Conservation (phyloP, 2,888 invertebrate genomes). For the Lacanobia wlatinum region DNA sequence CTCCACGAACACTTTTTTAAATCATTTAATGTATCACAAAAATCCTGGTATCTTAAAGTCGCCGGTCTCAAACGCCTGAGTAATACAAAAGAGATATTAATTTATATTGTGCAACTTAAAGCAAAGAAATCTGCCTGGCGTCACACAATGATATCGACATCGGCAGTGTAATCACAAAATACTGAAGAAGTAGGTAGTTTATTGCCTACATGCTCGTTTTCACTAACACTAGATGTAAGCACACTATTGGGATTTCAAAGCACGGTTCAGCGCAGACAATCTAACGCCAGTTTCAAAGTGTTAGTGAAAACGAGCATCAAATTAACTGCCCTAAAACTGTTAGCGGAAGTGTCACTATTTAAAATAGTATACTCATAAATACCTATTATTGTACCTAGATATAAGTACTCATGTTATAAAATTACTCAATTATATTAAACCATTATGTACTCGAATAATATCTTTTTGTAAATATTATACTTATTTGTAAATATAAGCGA, state of each 20-base stretch:
- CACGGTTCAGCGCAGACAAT: neutral
- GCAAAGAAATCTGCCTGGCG: neutral
- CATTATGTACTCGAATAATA: constrained; percentile 55
- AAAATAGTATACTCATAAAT: neutral
- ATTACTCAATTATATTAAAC: constrained; percentile 33
- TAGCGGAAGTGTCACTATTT: constrained; percentile 4
- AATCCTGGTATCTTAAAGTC: too few species aligned
- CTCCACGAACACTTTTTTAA: too few species aligned
- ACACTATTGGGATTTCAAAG: neutral
- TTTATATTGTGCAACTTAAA: neutral
- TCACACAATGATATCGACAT: neutral
- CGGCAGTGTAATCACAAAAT: neutral
- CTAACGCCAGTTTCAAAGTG: neutral
- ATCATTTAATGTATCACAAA: too few species aligned
- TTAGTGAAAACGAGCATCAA: neutral
- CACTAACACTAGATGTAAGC: neutral
- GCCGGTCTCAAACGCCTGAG: constrained; percentile 11
- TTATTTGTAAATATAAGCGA: constrained; percentile 49
- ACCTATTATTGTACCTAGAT: constrained; percentile 5
- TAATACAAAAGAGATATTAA: constrained; percentile 1
- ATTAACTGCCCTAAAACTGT: neutral
- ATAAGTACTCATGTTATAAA: constrained; percentile 4
- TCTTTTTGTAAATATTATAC: constrained; percentile 52
- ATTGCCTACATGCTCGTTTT: neutral
- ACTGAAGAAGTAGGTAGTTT: neutral